Evolutionary conservation across 2,113 vertebrate genomes (phyloP).

Genomic region (Scalopus aquaticus): DNA sequence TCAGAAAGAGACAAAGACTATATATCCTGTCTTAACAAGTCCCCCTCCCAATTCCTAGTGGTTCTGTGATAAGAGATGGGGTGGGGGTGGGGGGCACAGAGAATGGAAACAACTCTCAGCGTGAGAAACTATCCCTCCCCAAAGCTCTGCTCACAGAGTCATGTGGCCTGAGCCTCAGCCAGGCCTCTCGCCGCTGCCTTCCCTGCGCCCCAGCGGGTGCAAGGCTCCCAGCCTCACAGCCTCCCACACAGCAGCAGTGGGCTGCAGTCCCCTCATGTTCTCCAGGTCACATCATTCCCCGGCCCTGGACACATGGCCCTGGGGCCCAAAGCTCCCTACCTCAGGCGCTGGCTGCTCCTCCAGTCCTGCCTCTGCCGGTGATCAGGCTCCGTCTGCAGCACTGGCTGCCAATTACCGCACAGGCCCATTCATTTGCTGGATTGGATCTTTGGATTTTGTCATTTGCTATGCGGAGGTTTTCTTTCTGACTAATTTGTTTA

Average conservation of each 20-base stretch:
- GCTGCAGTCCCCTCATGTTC: not conserved
- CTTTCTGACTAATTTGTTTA: constrained; percentile 77
- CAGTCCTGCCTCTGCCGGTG: constrained; percentile 44
- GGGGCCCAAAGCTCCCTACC: not conserved
- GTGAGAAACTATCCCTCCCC: not conserved
- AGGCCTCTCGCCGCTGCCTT: not conserved
- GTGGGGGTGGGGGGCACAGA: not conserved
- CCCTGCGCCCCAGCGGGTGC: not conserved
- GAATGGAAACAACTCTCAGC: not conserved
- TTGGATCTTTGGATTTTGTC: constrained; percentile 65
- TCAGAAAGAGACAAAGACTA: not conserved
- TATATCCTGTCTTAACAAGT: not conserved
- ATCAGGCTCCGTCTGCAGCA: fast-evolving
- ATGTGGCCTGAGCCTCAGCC: not conserved
- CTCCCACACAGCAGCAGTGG: not conserved
- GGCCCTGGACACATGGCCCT: not conserved
- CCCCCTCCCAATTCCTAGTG: not conserved
- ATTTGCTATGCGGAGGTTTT: constrained; percentile 66
- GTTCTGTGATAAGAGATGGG: not conserved
- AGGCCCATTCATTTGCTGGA: constrained; percentile 58
- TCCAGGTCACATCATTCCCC: not conserved
- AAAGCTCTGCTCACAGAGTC: not conserved
- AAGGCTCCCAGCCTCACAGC: not conserved
- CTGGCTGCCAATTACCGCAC: not conserved
- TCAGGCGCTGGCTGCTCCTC: not conserved